Evolutionary conservation across 2,113 vertebrate genomes (phyloP).

Genomic region (Mohoua ochrocephala): DNA sequence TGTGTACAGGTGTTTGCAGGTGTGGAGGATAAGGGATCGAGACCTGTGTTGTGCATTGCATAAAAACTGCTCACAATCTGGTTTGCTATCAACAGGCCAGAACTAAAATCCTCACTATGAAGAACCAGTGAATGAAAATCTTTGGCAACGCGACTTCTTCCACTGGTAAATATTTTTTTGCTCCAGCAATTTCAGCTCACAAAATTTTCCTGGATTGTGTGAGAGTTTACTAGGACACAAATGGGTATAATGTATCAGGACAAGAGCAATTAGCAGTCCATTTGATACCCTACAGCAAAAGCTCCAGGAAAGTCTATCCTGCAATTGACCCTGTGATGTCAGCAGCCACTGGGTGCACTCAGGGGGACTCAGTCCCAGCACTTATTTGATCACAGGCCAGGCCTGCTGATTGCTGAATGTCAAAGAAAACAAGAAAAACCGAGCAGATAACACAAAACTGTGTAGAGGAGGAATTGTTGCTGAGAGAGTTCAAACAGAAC

Average conservation of each 20-base stretch:
- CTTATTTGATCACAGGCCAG: conserved; percentile 42
- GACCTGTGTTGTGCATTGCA: too few relatives aligned
- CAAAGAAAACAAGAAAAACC: conserved; percentile 54
- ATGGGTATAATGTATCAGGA: background rate
- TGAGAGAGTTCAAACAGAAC: conserved; percentile 56
- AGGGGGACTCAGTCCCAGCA: background rate
- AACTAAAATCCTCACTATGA: background rate
- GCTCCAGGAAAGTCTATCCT: background rate
- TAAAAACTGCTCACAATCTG: background rate
- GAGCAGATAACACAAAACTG: conserved; percentile 13
- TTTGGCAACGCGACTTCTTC: background rate
- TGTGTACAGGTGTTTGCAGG: background rate
- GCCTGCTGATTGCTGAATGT: conserved; percentile 49
- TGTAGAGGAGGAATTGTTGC: conserved; percentile 30
- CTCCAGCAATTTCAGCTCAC: background rate
- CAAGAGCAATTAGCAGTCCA: background rate
- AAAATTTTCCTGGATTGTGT: background rate
- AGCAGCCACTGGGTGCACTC: background rate
- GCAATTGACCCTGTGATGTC: conserved; percentile 17
- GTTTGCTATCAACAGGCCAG: background rate
- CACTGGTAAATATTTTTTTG: background rate
- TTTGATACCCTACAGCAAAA: background rate
- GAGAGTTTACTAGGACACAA: background rate
- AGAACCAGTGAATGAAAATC: background rate
- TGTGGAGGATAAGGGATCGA: background rate